Conservation (phyloP, 2,888 invertebrate species). For the Salpingus planirostris region DNA sequence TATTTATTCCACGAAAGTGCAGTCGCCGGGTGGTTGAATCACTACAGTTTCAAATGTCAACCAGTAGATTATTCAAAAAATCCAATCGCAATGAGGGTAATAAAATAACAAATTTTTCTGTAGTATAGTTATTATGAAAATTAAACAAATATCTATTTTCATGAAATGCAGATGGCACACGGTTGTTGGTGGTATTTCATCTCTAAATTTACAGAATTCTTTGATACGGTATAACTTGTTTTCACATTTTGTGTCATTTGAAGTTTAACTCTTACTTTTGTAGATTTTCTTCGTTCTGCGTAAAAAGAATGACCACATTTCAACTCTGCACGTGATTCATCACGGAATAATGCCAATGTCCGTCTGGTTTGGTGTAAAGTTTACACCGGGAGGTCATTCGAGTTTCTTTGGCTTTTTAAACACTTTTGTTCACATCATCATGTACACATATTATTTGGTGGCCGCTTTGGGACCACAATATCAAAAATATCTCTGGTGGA, state of each 20-base stretch:
- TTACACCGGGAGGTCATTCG: constrained; percentile 72
- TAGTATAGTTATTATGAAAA: no score
- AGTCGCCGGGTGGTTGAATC: constrained; percentile 59
- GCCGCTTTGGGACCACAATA: constrained; percentile 82
- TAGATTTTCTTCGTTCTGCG: constrained; percentile 85
- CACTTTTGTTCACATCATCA: constrained; percentile 89
- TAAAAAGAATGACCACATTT: constrained; percentile 90
- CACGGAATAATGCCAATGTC: constrained; percentile 96
- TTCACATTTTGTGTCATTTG: no score
- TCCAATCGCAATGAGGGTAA: constrained; percentile 61
- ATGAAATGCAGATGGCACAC: constrained; percentile 64
- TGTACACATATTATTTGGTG: constrained; percentile 88
- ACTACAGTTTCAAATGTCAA: constrained; percentile 68
- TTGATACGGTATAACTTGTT: constrained; percentile 93
- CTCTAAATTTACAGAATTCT: constrained; percentile 94
- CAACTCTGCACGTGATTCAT: constrained; percentile 90
- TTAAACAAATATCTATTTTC: constrained; percentile 1
- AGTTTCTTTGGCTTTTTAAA: constrained; percentile 91
- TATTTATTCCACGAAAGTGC: constrained; percentile 83
- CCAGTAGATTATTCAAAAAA: constrained; percentile 68
- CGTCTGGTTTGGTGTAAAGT: constrained; percentile 63
- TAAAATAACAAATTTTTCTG: constrained; percentile 22
- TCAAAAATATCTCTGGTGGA: constrained; percentile 92
- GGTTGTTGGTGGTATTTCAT: constrained; percentile 97
- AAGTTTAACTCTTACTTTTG: neutral